phyloP scores from a whole-genome alignment of 2,113 vertebrate genomes.

The Lichenostomus cassidix region DNA sequence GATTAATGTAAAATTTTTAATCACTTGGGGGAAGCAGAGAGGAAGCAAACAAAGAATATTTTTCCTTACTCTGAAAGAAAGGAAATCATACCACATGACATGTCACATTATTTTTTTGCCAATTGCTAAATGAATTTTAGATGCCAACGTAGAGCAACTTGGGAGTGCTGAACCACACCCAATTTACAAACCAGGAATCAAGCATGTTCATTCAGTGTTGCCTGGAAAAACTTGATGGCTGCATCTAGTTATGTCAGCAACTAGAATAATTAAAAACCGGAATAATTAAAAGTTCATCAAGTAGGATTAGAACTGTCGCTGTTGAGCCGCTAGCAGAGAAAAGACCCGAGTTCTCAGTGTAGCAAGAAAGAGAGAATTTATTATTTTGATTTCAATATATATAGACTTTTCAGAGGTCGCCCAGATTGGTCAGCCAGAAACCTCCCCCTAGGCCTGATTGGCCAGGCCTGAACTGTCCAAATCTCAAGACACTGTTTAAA shows the following conservation, averaged over 20 bases:
- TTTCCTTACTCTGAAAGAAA: neutral
- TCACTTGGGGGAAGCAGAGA: neutral
- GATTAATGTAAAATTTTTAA: neutral
- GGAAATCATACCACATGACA: neutral
- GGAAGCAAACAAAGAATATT: neutral
- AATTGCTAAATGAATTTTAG: neutral
- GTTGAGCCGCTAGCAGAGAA: too few relatives aligned
- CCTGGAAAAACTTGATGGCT: neutral
- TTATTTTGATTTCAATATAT: too few relatives aligned
- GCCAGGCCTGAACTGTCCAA: too few relatives aligned
- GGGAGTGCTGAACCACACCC: neutral
- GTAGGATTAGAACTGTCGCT: too few relatives aligned
- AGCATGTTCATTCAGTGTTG: neutral
- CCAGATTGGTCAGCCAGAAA: too few relatives aligned
- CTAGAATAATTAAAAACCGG: neutral
- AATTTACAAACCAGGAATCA: neutral
- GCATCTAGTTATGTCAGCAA: neutral
- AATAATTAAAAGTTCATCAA: neutral
- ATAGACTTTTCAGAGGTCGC: too few relatives aligned
- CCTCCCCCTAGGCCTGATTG: too few relatives aligned
- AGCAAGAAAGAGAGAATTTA: too few relatives aligned
- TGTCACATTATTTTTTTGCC: neutral
- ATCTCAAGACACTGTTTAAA: too few relatives aligned
- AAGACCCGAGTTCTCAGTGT: too few relatives aligned
- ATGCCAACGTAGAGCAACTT: neutral